Evolutionary conservation across 2,888 invertebrate genomes (phyloP).

Genomic region (Enchytraeus crypticus): DNA sequence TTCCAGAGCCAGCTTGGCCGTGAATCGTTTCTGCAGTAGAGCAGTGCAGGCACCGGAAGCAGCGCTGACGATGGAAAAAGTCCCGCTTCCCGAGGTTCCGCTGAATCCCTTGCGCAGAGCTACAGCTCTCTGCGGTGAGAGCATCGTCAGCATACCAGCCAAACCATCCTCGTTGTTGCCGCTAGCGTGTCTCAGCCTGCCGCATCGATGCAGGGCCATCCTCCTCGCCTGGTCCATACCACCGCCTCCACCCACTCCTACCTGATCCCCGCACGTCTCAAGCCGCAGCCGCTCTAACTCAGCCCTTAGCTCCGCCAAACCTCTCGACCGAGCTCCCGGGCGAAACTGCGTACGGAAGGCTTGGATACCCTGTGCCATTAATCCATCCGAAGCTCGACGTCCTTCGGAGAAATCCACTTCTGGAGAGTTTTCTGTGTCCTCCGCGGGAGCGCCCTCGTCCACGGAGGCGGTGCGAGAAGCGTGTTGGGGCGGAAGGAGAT

Average conservation of each 20-base stretch:
- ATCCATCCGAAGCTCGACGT: constrained; percentile 75
- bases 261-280: constrained; percentile 30
- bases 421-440: constrained; percentile 55
- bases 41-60: too few species aligned
- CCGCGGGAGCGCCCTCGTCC: constrained; percentile 14
- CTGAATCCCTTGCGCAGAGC: background rate
- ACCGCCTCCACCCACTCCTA: constrained; percentile 31
- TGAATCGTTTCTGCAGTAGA: too few species aligned
- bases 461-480: background rate
- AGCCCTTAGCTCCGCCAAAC: constrained; percentile 70
- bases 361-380: constrained; percentile 61
- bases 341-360: constrained; percentile 69
- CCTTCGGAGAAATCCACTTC: constrained; percentile 69
- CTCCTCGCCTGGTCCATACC: constrained; percentile 21
- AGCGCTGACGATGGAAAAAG: too few species aligned
- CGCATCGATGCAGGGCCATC: constrained; percentile 21
- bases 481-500: background rate
- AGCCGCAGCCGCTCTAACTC: constrained; percentile 52
- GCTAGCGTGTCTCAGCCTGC: background rate
- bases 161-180: background rate
- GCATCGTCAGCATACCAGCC: background rate
- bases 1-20: too few species aligned
- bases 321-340: constrained; percentile 71
- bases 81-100: background rate
- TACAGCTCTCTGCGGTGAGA: background rate